Evolutionary conservation across 2,888 invertebrate genomes (phyloP).

Genomic region (Lasius platythorax): DNA sequence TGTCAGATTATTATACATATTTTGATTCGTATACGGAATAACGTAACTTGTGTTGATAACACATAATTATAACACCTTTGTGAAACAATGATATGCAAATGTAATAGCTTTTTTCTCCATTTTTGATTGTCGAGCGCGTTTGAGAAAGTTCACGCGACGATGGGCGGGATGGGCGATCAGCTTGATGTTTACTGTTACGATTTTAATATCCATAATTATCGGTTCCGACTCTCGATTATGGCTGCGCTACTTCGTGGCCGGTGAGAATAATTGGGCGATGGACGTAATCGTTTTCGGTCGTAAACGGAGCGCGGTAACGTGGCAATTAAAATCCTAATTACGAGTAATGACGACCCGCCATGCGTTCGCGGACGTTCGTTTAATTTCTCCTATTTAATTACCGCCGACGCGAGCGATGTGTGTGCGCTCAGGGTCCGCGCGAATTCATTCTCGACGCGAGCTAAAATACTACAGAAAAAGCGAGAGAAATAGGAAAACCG

Average conservation of each 20-base stretch:
- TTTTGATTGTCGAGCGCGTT: background rate
- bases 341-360: conserved; percentile 40
- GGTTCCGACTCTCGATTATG: conserved; percentile 27
- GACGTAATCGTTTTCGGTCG: conserved; percentile 56
- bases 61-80: background rate
- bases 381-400: conserved; percentile 56
- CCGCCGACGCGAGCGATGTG: background rate
- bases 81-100: background rate
- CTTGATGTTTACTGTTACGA: conserved; percentile 38
- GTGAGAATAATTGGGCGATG: conserved; percentile 45
- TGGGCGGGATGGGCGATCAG: background rate
- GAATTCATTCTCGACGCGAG: conserved; percentile 1
- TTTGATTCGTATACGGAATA: background rate
- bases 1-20: background rate
- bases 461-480: conserved; percentile 29
- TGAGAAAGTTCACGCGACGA: background rate
- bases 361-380: conserved; percentile 40
- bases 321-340: conserved; percentile 67
- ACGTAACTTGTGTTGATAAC: background rate
- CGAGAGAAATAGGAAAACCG: conserved; percentile 15
- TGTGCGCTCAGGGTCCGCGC: background rate
- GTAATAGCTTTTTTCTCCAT: background rate
- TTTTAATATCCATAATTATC: conserved; percentile 45
- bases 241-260: conserved; percentile 13
- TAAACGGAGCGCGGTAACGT: conserved; percentile 29